phyloP scores from a whole-genome alignment of 2,888 invertebrate species.

The Apantesis nais region DNA sequence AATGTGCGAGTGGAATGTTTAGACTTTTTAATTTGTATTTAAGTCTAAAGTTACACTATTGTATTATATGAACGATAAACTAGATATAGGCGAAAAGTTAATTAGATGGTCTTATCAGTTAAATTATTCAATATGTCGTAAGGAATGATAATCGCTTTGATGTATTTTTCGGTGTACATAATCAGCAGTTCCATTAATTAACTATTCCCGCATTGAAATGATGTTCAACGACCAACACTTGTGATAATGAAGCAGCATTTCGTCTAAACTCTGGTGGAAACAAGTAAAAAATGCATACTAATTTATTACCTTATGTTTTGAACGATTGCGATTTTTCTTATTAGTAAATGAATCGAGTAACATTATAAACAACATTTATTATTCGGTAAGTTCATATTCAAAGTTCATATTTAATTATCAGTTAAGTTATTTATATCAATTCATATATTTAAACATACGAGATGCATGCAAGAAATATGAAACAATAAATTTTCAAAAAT shows the following conservation, averaged over 20 bases:
- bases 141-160: slow-evolving; percentile 19
- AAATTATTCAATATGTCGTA: slow-evolving; percentile 12
- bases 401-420: not conserved
- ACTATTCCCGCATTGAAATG: slow-evolving; percentile 37
- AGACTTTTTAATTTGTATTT: slow-evolving; percentile 2
- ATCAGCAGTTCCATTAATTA: slow-evolving; percentile 46
- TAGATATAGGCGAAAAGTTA: not conserved
- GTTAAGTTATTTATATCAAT: not conserved
- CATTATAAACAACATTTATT: slow-evolving; percentile 12
- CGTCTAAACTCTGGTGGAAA: not conserved
- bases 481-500: not conserved
- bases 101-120: slow-evolving; percentile 1
- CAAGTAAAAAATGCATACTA: slow-evolving; percentile 11
- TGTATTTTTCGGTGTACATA: slow-evolving; percentile 29
- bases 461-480: not conserved
- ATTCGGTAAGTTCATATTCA: not conserved
- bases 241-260: slow-evolving; percentile 27
- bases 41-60: not conserved
- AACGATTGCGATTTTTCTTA: slow-evolving; percentile 12
- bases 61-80: not conserved
- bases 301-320: slow-evolving; percentile 12
- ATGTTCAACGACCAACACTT: slow-evolving; percentile 30
- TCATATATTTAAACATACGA: no score
- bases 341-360: slow-evolving; percentile 12
- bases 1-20: slow-evolving; percentile 42